Evolutionary conservation across 2,113 vertebrate species (phyloP), one percentile per base, ranked within the genome.

Genomic region (Chionis minor): DNA sequence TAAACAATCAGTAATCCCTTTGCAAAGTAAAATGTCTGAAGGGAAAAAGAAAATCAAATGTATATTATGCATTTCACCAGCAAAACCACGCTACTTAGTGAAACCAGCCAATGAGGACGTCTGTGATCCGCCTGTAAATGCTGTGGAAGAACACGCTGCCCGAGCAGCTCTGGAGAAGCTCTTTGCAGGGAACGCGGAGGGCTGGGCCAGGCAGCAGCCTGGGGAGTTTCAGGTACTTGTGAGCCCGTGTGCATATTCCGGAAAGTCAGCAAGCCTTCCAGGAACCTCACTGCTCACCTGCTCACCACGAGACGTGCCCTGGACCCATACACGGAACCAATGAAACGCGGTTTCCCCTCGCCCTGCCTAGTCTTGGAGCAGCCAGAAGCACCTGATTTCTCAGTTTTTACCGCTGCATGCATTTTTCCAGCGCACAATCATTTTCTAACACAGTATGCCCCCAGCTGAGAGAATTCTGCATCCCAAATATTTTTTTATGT

Each of bases 401-500:
- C 42, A 17, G 28, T 6, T 24, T 30, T 16, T 9, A 27, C 52
- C 52, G 10, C 71, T 6, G 1, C 2, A 12, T 3, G 38, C 14
- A 3, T 51, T 44, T 30, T 44, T 6, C 21, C 27, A 27, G 32
- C 2, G 22, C 66, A 8, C 0, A 3, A 13, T 27, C 27, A 2
- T 22, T 28, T 11, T 32, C 40, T 16, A 69, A 18, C 62, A 16
- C 54, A 9, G 30, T 1, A 18, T 1, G 17, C 38, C 32, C 49
- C 33, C 28, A 66, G 35, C 44, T 18, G 14, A 70, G 35, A 21
- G 12, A 28, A 47, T 62, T 38, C 40, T 35, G 27, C 47, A 33
- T 14, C 11, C 13, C 4, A n/a, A 69, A n/a, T 8, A 17, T 7
- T 49, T 54, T 24, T 1, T 10, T 33, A 24, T 21, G 24, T 52